Base-by-base conservation (phyloP, 2,797 vertebrate genomes). In the Cetoscarus ocellatus region DNA sequence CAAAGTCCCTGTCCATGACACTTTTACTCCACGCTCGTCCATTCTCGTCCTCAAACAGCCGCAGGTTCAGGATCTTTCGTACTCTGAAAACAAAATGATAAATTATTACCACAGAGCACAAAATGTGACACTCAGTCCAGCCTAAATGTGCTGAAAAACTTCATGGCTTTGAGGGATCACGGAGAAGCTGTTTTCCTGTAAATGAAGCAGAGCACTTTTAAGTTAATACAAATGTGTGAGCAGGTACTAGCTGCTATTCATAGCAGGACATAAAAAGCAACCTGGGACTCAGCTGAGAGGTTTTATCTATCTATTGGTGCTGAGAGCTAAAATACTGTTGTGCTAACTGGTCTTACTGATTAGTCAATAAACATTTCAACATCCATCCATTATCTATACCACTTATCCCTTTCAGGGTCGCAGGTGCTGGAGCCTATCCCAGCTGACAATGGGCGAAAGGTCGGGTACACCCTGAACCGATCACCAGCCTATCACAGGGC, bases 11-110 rank as follows among this genome's bases (percentile, higher is more conserved):
- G 72, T 99, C 98, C 97, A 97, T 96, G 38, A 99, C 97, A 0
- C 96, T 99, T 74, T 95, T 96, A 54, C 92, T 95, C 98, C 98
- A 99, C 8, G 96, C 94, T 55, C 96, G 96, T 7, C 97, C 97
- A 0, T 92, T 95, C 67, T 98, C 98, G 42, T 99, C 98, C 68
- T 97, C 96, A 50, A 99, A 99, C 55, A 99, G 84, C 19, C 97
- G 93, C 73, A 99, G 91, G 87, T 98, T 98, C 78, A 99, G 93
- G 92, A 99, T 96, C 93, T 99, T 99, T 3, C 97, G 94, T 19
- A 98, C 95, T 85, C 98, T 99, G 77, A 19, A 14, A 27, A 27
- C 27, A 27, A 2, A 27, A 8, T 43, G 34, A 40, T 1, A 8
- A 19, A 7, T 2, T 11, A 40, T 11, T 3, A 13, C 1, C 6